Evolutionary conservation across 2,888 invertebrate genomes (phyloP).

Genomic region (Chaitophorus viminalis): DNA sequence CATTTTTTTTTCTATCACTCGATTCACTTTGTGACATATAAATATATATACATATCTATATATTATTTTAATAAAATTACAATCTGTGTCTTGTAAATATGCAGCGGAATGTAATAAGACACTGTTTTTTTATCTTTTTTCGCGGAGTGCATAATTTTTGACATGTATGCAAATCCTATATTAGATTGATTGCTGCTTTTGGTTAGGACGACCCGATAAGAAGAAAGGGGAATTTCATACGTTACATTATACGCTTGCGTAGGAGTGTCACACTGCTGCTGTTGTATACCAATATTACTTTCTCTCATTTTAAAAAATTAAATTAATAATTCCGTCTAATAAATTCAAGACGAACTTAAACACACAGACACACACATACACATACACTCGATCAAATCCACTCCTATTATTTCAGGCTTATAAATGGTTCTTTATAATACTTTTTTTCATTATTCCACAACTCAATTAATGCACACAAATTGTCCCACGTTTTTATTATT

Average conservation of each 20-base stretch:
- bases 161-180: background rate
- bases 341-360: constrained; percentile 2
- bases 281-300: background rate
- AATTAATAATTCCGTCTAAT: constrained; percentile 1
- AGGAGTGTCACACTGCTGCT: background rate
- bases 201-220: background rate
- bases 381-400: constrained; percentile 13
- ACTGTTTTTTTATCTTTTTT: background rate
- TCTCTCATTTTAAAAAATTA: constrained; percentile 18
- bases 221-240: background rate
- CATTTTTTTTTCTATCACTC: background rate
- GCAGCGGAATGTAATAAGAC: background rate
- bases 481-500: constrained; percentile 11
- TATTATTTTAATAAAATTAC: background rate
- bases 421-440: background rate
- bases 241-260: background rate
- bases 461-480: constrained; percentile 24
- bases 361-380: background rate
- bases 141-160: background rate
- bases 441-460: background rate
- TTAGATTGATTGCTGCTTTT: background rate
- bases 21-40: background rate
- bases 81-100: background rate
- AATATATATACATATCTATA: no score
- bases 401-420: constrained; percentile 39